Evolutionary conservation across 2,113 vertebrate genomes (phyloP).

Genomic region (Anolis carolinensis): DNA sequence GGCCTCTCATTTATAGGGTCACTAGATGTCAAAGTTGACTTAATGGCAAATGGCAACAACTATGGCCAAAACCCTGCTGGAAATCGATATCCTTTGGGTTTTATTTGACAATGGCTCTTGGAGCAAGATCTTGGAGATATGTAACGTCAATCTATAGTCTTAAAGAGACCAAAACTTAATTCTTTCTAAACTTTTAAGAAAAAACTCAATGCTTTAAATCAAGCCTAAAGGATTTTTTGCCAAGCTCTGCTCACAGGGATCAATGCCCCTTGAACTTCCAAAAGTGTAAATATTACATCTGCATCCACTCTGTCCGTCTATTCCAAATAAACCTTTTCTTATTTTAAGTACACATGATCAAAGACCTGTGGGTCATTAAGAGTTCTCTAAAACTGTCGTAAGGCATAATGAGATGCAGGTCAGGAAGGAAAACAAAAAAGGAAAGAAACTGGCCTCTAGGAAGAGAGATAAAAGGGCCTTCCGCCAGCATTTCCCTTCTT

Average conservation of each 20-base stretch:
- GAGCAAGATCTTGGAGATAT: too few relatives aligned
- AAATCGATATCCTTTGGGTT: too few relatives aligned
- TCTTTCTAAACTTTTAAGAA: too few relatives aligned
- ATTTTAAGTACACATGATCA: neutral
- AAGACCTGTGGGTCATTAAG: neutral
- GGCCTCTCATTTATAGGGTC: too few relatives aligned
- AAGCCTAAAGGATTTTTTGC: too few relatives aligned
- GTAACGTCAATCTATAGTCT: too few relatives aligned
- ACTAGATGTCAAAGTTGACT: too few relatives aligned
- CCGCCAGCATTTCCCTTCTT: slow-evolving; percentile 14
- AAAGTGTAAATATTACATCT: neutral
- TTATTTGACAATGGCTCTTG: too few relatives aligned
- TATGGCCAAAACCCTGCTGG: too few relatives aligned
- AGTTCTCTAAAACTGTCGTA: slow-evolving; percentile 3
- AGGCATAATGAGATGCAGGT: slow-evolving; percentile 26
- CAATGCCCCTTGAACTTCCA: neutral
- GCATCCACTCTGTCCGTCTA: neutral
- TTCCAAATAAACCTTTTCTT: neutral
- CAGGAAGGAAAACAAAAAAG: slow-evolving; percentile 50
- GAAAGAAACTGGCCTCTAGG: slow-evolving; percentile 47
- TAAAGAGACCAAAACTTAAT: too few relatives aligned
- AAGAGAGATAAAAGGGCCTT: slow-evolving; percentile 58
- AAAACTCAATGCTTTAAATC: too few relatives aligned
- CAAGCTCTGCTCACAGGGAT: neutral
- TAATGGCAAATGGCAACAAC: too few relatives aligned